phyloP scores from a whole-genome alignment of 1,140 invertebrate genomes.

The Arion vulgaris region DNA sequence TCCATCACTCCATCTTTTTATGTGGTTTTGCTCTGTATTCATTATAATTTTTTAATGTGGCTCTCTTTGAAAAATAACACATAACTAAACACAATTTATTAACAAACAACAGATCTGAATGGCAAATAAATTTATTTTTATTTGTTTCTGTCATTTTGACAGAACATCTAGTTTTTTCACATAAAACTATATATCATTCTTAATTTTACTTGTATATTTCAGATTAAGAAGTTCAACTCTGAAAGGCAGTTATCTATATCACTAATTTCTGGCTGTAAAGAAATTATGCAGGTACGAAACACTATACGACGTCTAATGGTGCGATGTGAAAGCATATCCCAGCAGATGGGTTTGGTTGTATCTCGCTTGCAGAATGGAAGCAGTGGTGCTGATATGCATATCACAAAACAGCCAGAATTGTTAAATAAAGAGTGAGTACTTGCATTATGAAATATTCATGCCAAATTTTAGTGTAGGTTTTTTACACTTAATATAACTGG shows the following conservation, averaged over 20 bases:
- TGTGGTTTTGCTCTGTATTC: too few relatives aligned
- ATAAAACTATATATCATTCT: background rate
- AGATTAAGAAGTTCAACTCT: slow-evolving; percentile 24
- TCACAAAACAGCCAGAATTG: slow-evolving; percentile 19
- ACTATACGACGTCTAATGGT: slow-evolving; percentile 74
- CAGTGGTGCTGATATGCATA: background rate
- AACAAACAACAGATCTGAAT: too few relatives aligned
- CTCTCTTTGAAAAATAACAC: too few relatives aligned
- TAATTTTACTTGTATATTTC: background rate
- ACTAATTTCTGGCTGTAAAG: slow-evolving; percentile 72
- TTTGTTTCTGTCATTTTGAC: too few relatives aligned
- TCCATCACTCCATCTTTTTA: too few relatives aligned
- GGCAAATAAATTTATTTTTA: too few relatives aligned
- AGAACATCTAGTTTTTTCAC: too few relatives aligned
- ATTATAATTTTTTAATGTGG: too few relatives aligned
- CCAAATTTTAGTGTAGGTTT: too few relatives aligned
- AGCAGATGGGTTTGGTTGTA: slow-evolving; percentile 73
- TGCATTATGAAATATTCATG: too few relatives aligned
- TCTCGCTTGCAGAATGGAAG: slow-evolving; percentile 54
- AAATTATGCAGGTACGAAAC: slow-evolving; percentile 72
- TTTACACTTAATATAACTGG: too few relatives aligned
- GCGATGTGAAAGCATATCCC: slow-evolving; percentile 74
- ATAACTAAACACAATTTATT: too few relatives aligned
- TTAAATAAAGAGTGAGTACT: slow-evolving; percentile 31
- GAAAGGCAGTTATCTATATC: slow-evolving; percentile 62